Evolutionary conservation across 1,140 invertebrate species (phyloP).

Genomic region (Microplitis mediator): DNA sequence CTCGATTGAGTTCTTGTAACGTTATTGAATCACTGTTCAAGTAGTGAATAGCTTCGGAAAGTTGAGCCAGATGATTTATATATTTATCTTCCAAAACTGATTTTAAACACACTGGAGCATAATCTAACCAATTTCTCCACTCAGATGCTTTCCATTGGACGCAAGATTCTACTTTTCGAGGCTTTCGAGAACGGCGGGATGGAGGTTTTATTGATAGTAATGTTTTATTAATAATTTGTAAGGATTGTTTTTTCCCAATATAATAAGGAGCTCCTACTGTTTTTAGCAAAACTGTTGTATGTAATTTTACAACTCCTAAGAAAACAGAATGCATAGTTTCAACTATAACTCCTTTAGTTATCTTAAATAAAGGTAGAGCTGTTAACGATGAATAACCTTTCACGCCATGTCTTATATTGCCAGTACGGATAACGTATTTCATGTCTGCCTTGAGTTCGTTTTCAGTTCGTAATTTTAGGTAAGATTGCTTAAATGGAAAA

Average conservation of each 20-base stretch:
- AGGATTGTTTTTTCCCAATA: neutral
- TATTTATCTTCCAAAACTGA: neutral
- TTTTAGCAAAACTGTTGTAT: slow-evolving; percentile 4
- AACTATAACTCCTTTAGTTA: slow-evolving; percentile 17
- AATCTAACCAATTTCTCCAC: too few species aligned
- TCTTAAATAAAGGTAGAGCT: slow-evolving; percentile 8
- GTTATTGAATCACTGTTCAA: neutral
- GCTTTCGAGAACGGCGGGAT: neutral
- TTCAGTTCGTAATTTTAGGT: neutral
- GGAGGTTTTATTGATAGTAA: neutral
- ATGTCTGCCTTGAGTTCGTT: neutral
- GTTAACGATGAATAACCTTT: neutral
- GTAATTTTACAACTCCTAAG: slow-evolving; percentile 24
- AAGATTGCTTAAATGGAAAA: neutral
- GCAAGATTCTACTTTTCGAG: neutral
- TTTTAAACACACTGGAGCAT: neutral
- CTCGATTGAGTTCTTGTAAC: neutral
- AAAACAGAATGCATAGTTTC: slow-evolving; percentile 30
- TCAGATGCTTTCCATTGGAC: slow-evolving; percentile 3
- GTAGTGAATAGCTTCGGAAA: neutral
- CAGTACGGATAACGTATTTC: neutral
- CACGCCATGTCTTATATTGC: neutral
- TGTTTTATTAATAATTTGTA: neutral
- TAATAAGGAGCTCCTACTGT: neutral
- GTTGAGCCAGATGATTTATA: neutral